phyloP scores from a whole-genome alignment of 2,888 invertebrate genomes.

The Lasioglossum leucozonium region DNA sequence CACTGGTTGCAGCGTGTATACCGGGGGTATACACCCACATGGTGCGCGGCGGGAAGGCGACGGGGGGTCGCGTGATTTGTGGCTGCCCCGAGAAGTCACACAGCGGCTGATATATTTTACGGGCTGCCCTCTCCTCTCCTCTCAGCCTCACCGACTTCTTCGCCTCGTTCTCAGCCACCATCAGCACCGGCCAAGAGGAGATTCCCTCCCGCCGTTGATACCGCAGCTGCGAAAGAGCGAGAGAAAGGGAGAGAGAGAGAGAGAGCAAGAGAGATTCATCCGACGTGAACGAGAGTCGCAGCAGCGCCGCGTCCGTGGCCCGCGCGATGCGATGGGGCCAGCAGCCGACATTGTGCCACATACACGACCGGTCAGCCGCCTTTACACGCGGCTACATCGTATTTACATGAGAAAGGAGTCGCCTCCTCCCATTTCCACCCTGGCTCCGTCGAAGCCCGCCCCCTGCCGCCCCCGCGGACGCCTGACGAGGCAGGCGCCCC shows the following conservation, averaged over 20 bases:
- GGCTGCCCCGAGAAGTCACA: constrained; percentile 84
- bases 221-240: background rate
- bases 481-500: constrained; percentile 74
- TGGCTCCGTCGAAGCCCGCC: constrained; percentile 14
- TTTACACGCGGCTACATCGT: constrained; percentile 83
- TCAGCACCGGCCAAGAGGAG: constrained; percentile 45
- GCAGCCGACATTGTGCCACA: constrained; percentile 80
- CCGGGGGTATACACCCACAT: constrained; percentile 79
- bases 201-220: constrained; percentile 30
- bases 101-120: constrained; percentile 85
- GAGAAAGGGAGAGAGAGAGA: too few relatives aligned
- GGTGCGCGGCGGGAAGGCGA: constrained; percentile 75
- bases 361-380: constrained; percentile 80
- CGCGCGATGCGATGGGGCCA: constrained; percentile 63
- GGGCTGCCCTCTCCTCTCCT: constrained; percentile 76
- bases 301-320: constrained; percentile 31
- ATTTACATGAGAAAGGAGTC: constrained; percentile 84
- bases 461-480: constrained; percentile 58
- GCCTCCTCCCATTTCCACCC: constrained; percentile 68
- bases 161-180: constrained; percentile 41
- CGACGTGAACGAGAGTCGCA: constrained; percentile 42
- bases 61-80: constrained; percentile 85
- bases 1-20: constrained; percentile 53
- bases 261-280: constrained; percentile 46
- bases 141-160: constrained; percentile 41